phyloP scores from a whole-genome alignment of 2,888 invertebrate genomes.

The Harpalus rufipes region DNA sequence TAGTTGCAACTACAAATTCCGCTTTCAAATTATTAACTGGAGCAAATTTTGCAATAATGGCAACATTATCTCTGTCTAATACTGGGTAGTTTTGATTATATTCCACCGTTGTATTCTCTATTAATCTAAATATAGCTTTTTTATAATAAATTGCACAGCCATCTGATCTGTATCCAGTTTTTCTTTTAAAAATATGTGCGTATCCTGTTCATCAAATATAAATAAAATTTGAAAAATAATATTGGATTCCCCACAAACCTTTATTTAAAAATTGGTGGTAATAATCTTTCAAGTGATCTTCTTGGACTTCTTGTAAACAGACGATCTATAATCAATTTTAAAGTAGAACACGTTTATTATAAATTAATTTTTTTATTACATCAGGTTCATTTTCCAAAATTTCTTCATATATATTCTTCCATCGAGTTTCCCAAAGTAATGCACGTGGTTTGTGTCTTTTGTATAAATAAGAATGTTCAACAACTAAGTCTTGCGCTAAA shows the following conservation, averaged over 20 bases:
- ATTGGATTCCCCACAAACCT: conserved; percentile 73
- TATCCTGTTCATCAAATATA: conserved; percentile 80
- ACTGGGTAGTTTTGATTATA: conserved; percentile 82
- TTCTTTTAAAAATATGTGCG: conserved; percentile 87
- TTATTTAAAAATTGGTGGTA: conserved; percentile 75
- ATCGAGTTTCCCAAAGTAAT: conserved; percentile 86
- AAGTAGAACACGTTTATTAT: background rate
- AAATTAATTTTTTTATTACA: conserved; percentile 75
- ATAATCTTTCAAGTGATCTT: conserved; percentile 84
- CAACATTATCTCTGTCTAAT: conserved; percentile 93
- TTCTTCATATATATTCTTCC: conserved; percentile 80
- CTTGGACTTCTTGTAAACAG: conserved; percentile 95
- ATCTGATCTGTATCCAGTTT: conserved; percentile 89
- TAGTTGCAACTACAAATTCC: conserved; percentile 90
- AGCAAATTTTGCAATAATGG: conserved; percentile 86
- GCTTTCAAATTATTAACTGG: conserved; percentile 78
- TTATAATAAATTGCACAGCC: conserved; percentile 95
- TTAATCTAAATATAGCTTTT: conserved; percentile 82
- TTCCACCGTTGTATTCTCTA: conserved; percentile 85
- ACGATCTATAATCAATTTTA: conserved; percentile 81
- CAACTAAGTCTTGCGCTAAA: conserved; percentile 89
- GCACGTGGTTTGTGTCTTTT: conserved; percentile 79
- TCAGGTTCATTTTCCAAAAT: conserved; percentile 80
- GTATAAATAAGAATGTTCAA: conserved; percentile 87
- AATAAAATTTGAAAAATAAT: conserved; percentile 66